Evolutionary conservation across 2,797 vertebrate species (phyloP).

Genomic region (Vespertilio murinus): DNA sequence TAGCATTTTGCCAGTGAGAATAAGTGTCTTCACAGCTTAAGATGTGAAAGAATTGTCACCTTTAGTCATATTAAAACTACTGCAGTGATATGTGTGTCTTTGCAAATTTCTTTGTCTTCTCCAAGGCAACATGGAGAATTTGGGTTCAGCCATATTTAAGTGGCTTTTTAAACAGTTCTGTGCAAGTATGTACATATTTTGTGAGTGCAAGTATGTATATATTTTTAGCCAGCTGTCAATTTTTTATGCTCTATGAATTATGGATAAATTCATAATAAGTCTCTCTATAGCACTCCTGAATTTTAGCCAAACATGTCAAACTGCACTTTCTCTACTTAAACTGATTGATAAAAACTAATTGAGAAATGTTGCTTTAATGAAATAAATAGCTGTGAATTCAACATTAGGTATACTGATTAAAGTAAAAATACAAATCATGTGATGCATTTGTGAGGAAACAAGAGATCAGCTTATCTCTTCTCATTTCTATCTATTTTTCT

Average conservation of each 20-base stretch:
- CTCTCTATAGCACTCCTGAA: conserved; percentile 26
- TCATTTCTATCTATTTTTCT: conserved; percentile 40
- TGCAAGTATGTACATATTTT: not conserved
- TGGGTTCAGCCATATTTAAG: conserved; percentile 10
- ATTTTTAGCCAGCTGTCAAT: conserved; percentile 39
- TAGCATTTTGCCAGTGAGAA: conserved; percentile 11
- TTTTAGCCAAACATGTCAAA: conserved; percentile 49
- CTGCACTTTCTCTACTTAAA: conserved; percentile 16
- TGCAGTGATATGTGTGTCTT: conserved; percentile 14
- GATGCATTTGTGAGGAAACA: conserved; percentile 23
- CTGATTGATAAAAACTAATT: conserved; percentile 39
- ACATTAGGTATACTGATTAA: conserved; percentile 38
- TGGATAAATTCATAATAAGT: conserved; percentile 35
- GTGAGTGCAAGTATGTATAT: not conserved
- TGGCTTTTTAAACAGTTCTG: conserved; percentile 20
- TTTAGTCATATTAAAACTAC: conserved; percentile 8
- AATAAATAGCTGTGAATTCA: conserved; percentile 51
- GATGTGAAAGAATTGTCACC: not conserved
- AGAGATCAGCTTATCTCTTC: not conserved
- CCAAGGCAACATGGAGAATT: conserved; percentile 24
- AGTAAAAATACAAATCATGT: conserved; percentile 43
- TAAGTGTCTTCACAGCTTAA: not conserved
- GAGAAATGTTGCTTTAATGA: conserved; percentile 34
- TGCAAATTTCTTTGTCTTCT: conserved; percentile 26
- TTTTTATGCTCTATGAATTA: conserved; percentile 48